phyloP scores from a whole-genome alignment of 1,140 invertebrate genomes.

The Cepaea nemoralis region DNA sequence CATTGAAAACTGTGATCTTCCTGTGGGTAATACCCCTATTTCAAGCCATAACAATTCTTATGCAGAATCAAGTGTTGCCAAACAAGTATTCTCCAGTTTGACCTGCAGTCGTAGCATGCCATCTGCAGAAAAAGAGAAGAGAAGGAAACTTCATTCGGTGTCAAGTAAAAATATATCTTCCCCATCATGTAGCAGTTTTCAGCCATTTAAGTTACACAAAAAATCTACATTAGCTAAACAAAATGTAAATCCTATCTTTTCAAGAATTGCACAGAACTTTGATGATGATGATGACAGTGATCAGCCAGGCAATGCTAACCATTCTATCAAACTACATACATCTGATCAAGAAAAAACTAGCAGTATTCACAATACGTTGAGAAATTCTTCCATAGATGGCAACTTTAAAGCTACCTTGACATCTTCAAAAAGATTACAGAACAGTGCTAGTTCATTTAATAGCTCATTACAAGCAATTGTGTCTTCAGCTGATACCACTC shows the following conservation, averaged over 20 bases:
- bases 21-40: neutral
- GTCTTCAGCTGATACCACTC: neutral
- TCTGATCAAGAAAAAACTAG: neutral
- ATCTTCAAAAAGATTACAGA: neutral
- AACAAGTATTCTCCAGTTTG: neutral
- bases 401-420: neutral
- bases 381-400: neutral
- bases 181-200: neutral
- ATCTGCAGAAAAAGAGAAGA: neutral
- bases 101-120: neutral
- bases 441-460: neutral
- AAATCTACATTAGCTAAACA: slow-evolving; percentile 3
- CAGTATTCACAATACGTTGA: neutral
- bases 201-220: slow-evolving; percentile 13
- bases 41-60: neutral
- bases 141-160: neutral
- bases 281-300: slow-evolving; percentile 6
- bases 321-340: neutral
- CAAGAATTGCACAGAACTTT: neutral
- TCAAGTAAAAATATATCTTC: neutral
- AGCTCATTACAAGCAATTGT: neutral
- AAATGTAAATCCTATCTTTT: neutral
- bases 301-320: no score
- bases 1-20: neutral
- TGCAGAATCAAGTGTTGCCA: neutral